phyloP scores from a whole-genome alignment of 2,797 vertebrate genomes.

The Alectoris magna region DNA sequence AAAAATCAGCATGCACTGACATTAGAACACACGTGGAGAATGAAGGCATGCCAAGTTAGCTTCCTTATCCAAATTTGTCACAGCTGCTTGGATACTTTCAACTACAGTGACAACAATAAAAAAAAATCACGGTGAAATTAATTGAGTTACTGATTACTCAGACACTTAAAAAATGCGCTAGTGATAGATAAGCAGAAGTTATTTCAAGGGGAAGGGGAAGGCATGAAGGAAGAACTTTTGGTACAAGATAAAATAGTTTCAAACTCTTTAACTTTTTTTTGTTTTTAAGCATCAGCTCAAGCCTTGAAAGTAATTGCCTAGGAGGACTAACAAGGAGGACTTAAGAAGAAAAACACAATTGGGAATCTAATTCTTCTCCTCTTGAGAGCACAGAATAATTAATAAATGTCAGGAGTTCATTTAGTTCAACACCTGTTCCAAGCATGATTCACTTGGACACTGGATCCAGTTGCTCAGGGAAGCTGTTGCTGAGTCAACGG shows the following conservation, averaged over 20 bases:
- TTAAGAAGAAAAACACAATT: background rate
- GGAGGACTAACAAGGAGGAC: background rate
- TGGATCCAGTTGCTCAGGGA: background rate
- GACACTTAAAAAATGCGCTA: background rate
- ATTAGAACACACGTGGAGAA: background rate
- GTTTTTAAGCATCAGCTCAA: background rate
- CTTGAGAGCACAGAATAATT: background rate
- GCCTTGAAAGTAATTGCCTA: background rate
- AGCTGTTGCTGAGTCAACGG: background rate
- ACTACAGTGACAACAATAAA: background rate
- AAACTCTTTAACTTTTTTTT: background rate
- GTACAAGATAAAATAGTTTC: background rate
- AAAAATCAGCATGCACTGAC: background rate
- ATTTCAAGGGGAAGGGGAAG: background rate
- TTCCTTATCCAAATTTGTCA: background rate
- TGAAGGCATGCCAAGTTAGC: background rate
- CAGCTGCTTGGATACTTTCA: conserved; percentile 15
- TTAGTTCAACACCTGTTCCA: background rate
- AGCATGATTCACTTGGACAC: background rate
- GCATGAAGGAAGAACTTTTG: background rate
- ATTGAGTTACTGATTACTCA: background rate
- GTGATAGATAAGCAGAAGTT: background rate
- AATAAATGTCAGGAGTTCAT: background rate
- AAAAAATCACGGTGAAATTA: background rate
- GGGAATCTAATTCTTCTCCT: background rate